These are phyloP conservation scores for Saxicola maurus DNA, from an alignment of 2,797 vertebrate species.

Conservation along the genomic window DNA sequence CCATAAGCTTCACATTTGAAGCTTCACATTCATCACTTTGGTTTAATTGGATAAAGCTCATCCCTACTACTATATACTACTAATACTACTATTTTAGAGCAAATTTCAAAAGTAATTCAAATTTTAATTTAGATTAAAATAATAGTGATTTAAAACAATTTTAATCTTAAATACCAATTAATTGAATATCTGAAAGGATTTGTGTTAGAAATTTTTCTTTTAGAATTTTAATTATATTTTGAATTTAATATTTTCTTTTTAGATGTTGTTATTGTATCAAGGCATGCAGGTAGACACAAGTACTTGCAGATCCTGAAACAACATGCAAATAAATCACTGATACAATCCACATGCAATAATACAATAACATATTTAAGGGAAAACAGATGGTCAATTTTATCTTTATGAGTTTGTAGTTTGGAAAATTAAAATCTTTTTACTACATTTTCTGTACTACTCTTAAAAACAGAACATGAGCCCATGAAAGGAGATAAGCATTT, in stretches of 20 bases:
- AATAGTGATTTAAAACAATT: background rate
- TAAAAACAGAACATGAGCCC: background rate
- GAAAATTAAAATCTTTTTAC: background rate
- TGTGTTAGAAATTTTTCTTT: background rate
- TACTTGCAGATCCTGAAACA: background rate
- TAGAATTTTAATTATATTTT: background rate
- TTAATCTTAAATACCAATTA: background rate
- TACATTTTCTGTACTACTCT: background rate
- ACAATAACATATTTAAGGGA: background rate
- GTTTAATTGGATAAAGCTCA: background rate
- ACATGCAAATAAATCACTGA: background rate
- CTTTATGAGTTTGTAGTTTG: background rate
- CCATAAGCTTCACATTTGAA: background rate
- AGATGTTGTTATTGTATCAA: background rate
- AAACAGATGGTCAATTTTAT: background rate
- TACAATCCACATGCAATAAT: background rate
- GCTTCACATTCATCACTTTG: background rate
- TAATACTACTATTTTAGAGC: background rate
- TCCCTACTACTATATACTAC: too few species aligned
- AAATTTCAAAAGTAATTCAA: background rate
- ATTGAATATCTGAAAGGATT: background rate
- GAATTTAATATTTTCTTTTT: background rate
- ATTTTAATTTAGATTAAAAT: background rate
- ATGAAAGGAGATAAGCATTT: background rate
- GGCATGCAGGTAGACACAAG: background rate